These are phyloP conservation scores for Calidris pygmaea DNA, from an alignment of 2,113 vertebrate genomes.

Conservation along the genomic window DNA sequence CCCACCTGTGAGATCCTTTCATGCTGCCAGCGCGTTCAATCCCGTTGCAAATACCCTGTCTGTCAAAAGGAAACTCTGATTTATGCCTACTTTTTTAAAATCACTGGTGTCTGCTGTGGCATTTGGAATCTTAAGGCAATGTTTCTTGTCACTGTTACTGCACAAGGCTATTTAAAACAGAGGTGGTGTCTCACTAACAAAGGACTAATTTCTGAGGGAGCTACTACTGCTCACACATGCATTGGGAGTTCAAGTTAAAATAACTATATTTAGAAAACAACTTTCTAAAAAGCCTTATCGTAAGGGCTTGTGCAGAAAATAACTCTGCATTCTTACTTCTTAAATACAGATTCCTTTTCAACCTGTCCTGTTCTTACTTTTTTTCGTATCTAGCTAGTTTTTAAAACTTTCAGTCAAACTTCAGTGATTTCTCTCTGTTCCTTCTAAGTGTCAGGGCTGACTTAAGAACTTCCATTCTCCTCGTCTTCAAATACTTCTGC, in stretches of 20 bases:
- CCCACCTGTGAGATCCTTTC: background rate
- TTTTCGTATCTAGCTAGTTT: background rate
- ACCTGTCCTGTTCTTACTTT: background rate
- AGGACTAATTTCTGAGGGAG: background rate
- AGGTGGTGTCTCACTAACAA: background rate
- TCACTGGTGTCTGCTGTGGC: background rate
- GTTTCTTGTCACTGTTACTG: background rate
- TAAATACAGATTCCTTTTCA: background rate
- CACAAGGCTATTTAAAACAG: background rate
- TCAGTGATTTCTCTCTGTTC: background rate
- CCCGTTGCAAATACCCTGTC: background rate
- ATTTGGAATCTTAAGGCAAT: background rate
- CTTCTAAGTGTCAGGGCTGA: background rate
- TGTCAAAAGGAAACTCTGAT: background rate
- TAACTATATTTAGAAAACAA: background rate
- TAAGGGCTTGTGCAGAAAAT: background rate
- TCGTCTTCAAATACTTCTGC: background rate
- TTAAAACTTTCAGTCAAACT: background rate
- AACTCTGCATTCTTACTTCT: background rate
- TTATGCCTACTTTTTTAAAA: background rate
- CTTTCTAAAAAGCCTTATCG: background rate
- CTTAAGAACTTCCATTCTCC: background rate
- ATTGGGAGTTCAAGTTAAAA: background rate
- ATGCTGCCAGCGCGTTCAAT: background rate
- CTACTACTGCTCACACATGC: background rate